A percentile compares a stretch with the other conserved stretches of the same genome.
phyloP scores from a whole-genome alignment of 2,113 vertebrate species.

The Dipodomys stephensi region DNA sequence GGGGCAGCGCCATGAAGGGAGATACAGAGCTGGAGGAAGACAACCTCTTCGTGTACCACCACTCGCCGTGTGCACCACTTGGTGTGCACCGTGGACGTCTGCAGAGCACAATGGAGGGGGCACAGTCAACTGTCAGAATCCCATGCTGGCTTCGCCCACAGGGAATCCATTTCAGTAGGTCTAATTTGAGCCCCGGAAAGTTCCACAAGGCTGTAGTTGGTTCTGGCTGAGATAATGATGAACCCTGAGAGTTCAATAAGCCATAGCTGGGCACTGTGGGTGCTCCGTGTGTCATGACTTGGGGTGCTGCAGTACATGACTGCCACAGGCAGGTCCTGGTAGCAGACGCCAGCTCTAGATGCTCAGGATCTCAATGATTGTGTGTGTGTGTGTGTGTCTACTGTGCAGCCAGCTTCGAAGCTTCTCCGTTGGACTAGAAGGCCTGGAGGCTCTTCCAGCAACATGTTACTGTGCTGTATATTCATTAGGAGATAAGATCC shows the following conservation, averaged over 20 bases:
- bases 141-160: too few relatives aligned
- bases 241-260: rapidly evolving
- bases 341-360: neutral
- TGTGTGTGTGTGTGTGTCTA: neutral
- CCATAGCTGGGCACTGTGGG: neutral
- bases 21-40: neutral
- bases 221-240: neutral
- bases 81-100: rapidly evolving
- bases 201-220: neutral
- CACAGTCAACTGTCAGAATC: too few relatives aligned
- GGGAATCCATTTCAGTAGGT: neutral
- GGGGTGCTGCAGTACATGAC: rapidly evolving
- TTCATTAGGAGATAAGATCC: neutral
- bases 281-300: too few relatives aligned
- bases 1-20: neutral
- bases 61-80: too few relatives aligned
- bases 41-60: too few relatives aligned
- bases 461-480: neutral
- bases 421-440: neutral
- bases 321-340: neutral
- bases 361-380: neutral
- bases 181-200: neutral
- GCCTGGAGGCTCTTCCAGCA: neutral
- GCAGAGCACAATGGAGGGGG: neutral
- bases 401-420: too few relatives aligned